phyloP scores from a whole-genome alignment of 1,140 invertebrate genomes.

The Myzus persicae region DNA sequence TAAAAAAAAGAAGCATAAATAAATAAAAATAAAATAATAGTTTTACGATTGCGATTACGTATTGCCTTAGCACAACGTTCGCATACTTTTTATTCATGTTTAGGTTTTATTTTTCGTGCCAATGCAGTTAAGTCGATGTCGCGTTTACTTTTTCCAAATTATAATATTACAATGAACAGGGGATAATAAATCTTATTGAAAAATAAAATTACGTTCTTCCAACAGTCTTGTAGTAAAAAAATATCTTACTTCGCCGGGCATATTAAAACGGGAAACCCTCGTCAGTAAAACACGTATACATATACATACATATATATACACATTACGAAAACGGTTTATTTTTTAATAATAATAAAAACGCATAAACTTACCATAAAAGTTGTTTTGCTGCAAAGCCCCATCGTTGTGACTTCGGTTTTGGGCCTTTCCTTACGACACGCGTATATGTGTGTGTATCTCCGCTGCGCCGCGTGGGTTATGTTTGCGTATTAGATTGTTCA shows the following conservation, averaged over 20 bases:
- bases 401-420: background rate
- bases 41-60: constrained; percentile 19
- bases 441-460: background rate
- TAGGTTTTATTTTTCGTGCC: background rate
- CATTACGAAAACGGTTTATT: constrained; percentile 18
- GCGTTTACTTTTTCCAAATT: constrained; percentile 43
- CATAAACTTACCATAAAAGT: constrained; percentile 36
- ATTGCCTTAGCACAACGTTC: background rate
- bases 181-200: constrained; percentile 3
- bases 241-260: constrained; percentile 8
- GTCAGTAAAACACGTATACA: background rate
- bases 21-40: constrained; percentile 37
- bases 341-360: constrained; percentile 27
- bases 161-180: constrained; percentile 29
- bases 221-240: background rate
- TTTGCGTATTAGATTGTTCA: constrained; percentile 28
- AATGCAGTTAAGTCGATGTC: constrained; percentile 14
- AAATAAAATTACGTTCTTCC: constrained; percentile 18
- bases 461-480: background rate
- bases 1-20: background rate
- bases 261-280: constrained; percentile 21
- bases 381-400: background rate
- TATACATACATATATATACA: too few relatives aligned
- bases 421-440: background rate
- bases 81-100: background rate